Evolutionary conservation across 1,140 invertebrate species (phyloP), one percentile per base, ranked within the genome.

Genomic region (Macrotrachela quadricornifera): DNA sequence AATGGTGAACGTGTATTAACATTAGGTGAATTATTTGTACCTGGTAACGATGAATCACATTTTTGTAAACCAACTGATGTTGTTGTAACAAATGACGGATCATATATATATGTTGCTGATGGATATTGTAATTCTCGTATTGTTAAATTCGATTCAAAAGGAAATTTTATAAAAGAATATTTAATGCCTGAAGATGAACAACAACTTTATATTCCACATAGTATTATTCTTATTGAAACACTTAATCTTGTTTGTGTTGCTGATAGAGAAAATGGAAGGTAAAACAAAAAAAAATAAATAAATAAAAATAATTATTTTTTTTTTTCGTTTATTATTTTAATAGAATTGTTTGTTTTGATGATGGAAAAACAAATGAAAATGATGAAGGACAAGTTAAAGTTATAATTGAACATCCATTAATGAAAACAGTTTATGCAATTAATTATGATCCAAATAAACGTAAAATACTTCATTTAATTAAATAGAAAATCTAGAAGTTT

Each of bases 61-160:
- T 80, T 95, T 46, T 96, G 90, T 67, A 85, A 90, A 71, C 90
- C 90, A 1, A 88, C 90, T 4, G 80, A 83, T 36, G 82, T 92
- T 13, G 87, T 85, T 0, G 79, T 92, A 1, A 77, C 83, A 2
- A 57, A 16, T 17, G 16, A 60, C 9, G 80, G 77, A 14, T 88
- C 87, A 17, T 79, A 88, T 59, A 79, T 92, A 58, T 94, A 88
- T 60, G 79, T 96, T 2, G 83, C 87, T 41, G 90, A 95, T 69
- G 90, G 90, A 12, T 71, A 95, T 64, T 94, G 87, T 69, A 92
- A 92, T 67, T 79, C 77, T 52, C 75, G 87, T 56, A 78, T 94
- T 18, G 68, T 91, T 54, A 79, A 85, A 63, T 90, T 82, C 62
- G 79, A 81, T 61, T 73, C 77, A 0, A 74, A 78, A 16, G 85